Evolutionary conservation across 2,888 invertebrate genomes (phyloP).

Genomic region (Tetragonula carbonaria): DNA sequence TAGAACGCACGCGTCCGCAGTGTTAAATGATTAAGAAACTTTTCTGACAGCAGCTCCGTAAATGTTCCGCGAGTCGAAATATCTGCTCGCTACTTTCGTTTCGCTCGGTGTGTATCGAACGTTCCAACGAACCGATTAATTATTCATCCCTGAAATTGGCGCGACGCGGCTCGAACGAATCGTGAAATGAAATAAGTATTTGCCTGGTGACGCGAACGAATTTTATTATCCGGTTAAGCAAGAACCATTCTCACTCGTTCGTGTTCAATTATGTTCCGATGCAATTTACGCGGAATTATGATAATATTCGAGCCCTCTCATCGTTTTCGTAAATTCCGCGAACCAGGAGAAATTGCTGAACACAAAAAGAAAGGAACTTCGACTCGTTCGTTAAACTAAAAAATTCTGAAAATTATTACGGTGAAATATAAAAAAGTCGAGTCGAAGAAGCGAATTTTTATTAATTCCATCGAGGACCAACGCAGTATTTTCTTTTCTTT

Average conservation of each 20-base stretch:
- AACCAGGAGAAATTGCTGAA: background rate
- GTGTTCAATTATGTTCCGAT: constrained; percentile 7
- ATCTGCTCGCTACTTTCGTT: background rate
- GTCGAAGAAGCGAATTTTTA: background rate
- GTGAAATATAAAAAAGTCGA: background rate
- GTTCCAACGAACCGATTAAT: constrained; percentile 22
- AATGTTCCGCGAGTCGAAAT: background rate
- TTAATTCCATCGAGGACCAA: too few relatives aligned
- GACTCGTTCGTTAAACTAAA: background rate
- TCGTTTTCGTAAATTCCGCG: background rate
- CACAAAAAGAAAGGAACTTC: background rate
- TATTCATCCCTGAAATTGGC: constrained; percentile 7
- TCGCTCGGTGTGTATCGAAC: background rate
- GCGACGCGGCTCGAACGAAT: background rate
- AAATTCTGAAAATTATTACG: background rate
- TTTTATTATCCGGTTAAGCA: constrained; percentile 19
- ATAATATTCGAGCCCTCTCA: background rate
- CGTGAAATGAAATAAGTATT: constrained; percentile 12
- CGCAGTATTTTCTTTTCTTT: too few relatives aligned
- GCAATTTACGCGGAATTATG: constrained; percentile 16
- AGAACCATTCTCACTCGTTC: background rate
- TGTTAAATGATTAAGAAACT: too few relatives aligned
- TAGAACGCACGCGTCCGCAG: too few relatives aligned
- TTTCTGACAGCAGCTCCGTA: background rate
- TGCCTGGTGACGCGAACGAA: background rate